phyloP scores from a whole-genome alignment of 2,113 vertebrate genomes.

The Pomatorhinus ruficollis region DNA sequence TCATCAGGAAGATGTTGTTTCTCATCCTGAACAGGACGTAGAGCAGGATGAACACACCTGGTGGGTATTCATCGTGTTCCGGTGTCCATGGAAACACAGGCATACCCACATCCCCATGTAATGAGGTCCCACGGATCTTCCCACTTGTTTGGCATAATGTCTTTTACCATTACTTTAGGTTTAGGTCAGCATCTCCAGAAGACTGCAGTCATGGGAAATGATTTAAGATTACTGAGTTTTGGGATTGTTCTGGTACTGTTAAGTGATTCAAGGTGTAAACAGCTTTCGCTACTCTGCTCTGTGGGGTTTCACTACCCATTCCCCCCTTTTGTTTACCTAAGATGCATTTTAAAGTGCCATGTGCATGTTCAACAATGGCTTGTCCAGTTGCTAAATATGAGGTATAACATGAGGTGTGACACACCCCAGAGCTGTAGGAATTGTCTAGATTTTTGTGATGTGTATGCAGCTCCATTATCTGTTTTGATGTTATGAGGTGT shows the following conservation, averaged over 20 bases:
- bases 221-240: neutral
- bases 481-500: neutral
- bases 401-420: neutral
- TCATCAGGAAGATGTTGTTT: neutral
- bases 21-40: neutral
- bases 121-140: neutral
- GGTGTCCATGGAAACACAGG: neutral
- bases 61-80: no score
- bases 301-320: neutral
- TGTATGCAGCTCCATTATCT: neutral
- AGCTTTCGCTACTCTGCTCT: neutral
- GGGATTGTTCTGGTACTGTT: neutral
- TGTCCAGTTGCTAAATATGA: neutral
- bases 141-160: neutral
- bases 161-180: neutral
- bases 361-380: neutral
- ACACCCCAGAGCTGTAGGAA: neutral
- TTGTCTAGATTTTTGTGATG: neutral
- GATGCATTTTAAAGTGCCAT: neutral
- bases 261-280: neutral
- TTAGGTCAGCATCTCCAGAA: neutral
- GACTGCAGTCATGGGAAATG: neutral
- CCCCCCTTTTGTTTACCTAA: neutral
- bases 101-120: neutral
- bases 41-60: neutral